phyloP scores from a whole-genome alignment of 2,113 vertebrate genomes.

The Todiramphus chloris region DNA sequence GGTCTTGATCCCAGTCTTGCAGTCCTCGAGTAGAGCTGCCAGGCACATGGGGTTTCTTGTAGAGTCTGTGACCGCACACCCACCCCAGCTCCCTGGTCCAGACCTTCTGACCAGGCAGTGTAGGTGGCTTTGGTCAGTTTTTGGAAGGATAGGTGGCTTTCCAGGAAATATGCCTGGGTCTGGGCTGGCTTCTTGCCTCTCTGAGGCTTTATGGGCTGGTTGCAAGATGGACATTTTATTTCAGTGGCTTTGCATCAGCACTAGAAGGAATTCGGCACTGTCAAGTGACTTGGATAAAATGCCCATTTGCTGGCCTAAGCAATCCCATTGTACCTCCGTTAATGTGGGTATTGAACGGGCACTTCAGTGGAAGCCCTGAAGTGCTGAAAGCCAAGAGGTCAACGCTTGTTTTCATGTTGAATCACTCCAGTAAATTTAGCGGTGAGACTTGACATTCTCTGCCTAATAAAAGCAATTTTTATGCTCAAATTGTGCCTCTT shows the following conservation, averaged over 20 bases:
- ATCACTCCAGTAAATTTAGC: constrained; percentile 48
- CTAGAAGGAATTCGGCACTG: background rate
- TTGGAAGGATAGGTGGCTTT: background rate
- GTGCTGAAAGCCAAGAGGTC: background rate
- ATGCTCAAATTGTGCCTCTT: constrained; percentile 42
- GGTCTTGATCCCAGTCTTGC: background rate
- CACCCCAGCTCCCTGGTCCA: background rate
- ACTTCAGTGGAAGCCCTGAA: background rate
- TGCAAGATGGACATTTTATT: accelerated
- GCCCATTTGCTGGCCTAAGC: background rate
- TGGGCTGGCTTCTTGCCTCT: accelerated
- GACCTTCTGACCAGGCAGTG: background rate
- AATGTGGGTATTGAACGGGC: background rate
- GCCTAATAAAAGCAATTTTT: constrained; percentile 42
- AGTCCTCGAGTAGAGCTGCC: background rate
- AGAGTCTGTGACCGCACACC: no score
- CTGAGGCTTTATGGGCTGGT: background rate
- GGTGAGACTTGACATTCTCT: constrained; percentile 43
- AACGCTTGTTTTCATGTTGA: background rate
- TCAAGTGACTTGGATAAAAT: accelerated
- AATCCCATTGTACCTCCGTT: accelerated
- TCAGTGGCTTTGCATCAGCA: accelerated
- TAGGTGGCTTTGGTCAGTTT: accelerated
- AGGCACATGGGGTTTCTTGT: accelerated
- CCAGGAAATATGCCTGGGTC: accelerated